phyloP scores from a whole-genome alignment of 2,888 invertebrate genomes.

The Isoperla grammatica region DNA sequence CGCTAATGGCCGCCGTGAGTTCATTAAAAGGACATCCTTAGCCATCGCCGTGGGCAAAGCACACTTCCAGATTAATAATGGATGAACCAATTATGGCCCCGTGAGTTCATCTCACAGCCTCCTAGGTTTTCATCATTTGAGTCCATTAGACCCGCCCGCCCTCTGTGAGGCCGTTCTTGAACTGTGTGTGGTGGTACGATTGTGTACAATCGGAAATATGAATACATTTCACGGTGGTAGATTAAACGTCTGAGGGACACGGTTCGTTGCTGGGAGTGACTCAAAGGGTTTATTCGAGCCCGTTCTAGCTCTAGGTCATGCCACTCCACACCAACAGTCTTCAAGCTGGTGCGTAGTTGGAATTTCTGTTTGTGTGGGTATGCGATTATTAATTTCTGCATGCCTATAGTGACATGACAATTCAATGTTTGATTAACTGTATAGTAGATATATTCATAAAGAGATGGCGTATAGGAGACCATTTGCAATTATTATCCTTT shows the following conservation, averaged over 20 bases:
- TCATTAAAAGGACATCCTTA: conserved; percentile 17
- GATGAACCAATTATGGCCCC: conserved; percentile 16
- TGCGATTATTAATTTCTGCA: too few species aligned
- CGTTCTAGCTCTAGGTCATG: too few species aligned
- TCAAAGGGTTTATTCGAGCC: too few species aligned
- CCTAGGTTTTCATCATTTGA: background rate
- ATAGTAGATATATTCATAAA: too few species aligned
- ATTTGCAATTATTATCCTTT: too few species aligned
- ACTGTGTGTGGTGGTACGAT: background rate
- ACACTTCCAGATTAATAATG: conserved; percentile 15
- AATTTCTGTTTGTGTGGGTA: too few species aligned
- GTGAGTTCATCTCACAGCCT: background rate
- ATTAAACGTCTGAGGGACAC: too few species aligned
- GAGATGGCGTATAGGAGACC: too few species aligned
- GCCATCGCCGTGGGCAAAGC: conserved; percentile 9
- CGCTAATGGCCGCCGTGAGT: conserved; percentile 1
- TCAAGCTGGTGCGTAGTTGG: too few species aligned
- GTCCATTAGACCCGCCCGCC: background rate
- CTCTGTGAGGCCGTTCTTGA: background rate
- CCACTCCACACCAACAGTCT: too few species aligned
- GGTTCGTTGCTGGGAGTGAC: background rate
- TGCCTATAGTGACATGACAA: too few species aligned
- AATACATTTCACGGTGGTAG: background rate
- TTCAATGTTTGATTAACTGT: too few species aligned
- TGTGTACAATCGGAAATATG: background rate